phyloP scores from a whole-genome alignment of 1,140 invertebrate genomes.

The Drosophila jambulina region DNA sequence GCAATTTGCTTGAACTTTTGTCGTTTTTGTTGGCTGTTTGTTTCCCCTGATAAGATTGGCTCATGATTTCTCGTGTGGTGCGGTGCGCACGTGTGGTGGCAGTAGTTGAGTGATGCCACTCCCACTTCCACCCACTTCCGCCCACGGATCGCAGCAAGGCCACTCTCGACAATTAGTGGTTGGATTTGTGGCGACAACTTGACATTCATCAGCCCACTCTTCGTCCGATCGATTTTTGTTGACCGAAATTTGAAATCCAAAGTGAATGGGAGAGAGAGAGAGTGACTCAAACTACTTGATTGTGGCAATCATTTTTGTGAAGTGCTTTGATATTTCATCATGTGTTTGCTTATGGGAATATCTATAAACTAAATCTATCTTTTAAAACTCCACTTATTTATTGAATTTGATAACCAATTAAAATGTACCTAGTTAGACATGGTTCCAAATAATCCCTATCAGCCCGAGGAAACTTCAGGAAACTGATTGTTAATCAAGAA shows the following conservation, averaged over 20 bases:
- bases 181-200: slow-evolving; percentile 33
- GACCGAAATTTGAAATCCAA: slow-evolving; percentile 20
- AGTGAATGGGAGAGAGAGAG: slow-evolving; percentile 2
- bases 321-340: slow-evolving; percentile 18
- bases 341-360: background rate
- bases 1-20: slow-evolving; percentile 46
- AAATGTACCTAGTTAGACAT: too few species aligned
- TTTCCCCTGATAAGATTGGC: slow-evolving; percentile 49
- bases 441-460: too few species aligned
- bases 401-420: background rate
- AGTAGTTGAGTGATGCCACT: slow-evolving; percentile 14
- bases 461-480: too few species aligned
- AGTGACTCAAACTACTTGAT: slow-evolving; percentile 19
- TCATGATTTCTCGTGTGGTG: slow-evolving; percentile 12
- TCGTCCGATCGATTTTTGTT: slow-evolving; percentile 12
- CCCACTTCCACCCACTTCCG: slow-evolving; percentile 26
- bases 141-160: slow-evolving; percentile 33
- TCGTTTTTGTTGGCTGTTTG: slow-evolving; percentile 23
- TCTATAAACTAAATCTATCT: too few species aligned
- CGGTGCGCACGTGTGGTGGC: slow-evolving; percentile 20
- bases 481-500: too few species aligned
- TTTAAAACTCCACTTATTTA: background rate
- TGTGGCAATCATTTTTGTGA: slow-evolving; percentile 15
- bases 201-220: slow-evolving; percentile 33
- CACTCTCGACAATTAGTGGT: slow-evolving; percentile 13